phyloP scores from a whole-genome alignment of 2,888 invertebrate species.

The Mimas tiliae region DNA sequence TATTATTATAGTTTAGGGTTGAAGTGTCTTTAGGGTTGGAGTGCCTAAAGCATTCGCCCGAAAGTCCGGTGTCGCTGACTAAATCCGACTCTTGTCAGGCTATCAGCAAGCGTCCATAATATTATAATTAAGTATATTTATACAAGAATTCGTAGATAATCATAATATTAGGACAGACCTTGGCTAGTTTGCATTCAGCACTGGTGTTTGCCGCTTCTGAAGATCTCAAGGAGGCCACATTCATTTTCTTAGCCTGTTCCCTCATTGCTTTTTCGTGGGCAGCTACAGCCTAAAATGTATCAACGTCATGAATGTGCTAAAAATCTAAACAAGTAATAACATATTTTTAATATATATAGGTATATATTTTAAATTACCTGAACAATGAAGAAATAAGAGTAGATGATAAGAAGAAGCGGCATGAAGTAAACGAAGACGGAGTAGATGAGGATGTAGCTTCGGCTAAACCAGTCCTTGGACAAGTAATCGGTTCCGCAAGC shows the following conservation, averaged over 20 bases:
- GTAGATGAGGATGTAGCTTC: constrained; percentile 92
- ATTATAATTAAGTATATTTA: too few species aligned
- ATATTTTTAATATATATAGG: not conserved
- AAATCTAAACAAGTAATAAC: not conserved
- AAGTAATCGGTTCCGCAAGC: constrained; percentile 96
- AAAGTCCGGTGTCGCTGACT: too few species aligned
- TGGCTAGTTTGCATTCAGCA: constrained; percentile 94
- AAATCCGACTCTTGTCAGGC: too few species aligned
- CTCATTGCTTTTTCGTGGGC: constrained; percentile 94
- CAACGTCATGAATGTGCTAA: constrained; percentile 5
- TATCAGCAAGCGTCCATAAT: too few species aligned
- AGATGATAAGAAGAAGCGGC: constrained; percentile 92
- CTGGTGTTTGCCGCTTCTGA: constrained; percentile 91
- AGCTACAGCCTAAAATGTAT: constrained; percentile 86
- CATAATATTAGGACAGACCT: constrained; percentile 73
- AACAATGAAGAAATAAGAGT: constrained; percentile 95
- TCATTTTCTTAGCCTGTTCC: constrained; percentile 97
- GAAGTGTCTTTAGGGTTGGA: too few species aligned
- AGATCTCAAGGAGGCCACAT: constrained; percentile 93
- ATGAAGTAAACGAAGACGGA: constrained; percentile 91
- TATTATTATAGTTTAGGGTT: too few species aligned
- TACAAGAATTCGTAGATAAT: too few species aligned
- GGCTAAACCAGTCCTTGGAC: constrained; percentile 89
- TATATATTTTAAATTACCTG: constrained; percentile 83
- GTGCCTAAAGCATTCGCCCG: too few species aligned